A percentile compares a stretch with the other conserved stretches of the same genome.
Conservation (phyloP, 2,113 vertebrate genomes). For the Myanophis thanlyinensis region DNA sequence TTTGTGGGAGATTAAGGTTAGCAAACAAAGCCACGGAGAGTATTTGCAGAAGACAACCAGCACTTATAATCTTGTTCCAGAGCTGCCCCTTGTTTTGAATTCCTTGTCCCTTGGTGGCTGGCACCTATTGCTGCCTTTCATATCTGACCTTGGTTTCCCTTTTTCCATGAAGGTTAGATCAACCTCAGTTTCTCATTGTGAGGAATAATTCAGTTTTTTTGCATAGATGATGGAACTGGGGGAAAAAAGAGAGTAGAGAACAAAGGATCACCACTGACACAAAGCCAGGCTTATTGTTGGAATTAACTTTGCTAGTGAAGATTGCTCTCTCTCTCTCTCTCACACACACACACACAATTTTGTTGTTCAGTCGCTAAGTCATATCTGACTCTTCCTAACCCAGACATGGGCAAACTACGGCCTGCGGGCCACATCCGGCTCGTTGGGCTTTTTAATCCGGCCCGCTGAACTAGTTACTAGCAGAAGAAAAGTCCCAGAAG, state of each 20-base stretch:
- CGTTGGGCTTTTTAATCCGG: too few relatives aligned
- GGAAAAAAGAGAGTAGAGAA: not conserved
- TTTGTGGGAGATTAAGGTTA: not conserved
- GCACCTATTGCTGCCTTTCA: not conserved
- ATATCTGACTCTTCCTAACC: not conserved
- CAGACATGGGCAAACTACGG: too few relatives aligned
- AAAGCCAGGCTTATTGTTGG: not conserved
- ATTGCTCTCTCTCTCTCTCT: not conserved
- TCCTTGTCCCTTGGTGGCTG: not conserved
- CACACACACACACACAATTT: not conserved
- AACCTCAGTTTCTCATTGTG: not conserved
- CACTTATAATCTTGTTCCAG: not conserved
- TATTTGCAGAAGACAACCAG: not conserved
- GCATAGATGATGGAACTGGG: not conserved
- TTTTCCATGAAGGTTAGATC: not conserved
- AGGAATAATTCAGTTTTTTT: not conserved
- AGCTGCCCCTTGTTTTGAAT: not conserved
- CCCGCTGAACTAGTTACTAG: too few relatives aligned
- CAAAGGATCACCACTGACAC: not conserved
- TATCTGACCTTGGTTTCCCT: conserved; percentile 8
- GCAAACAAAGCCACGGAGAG: not conserved
- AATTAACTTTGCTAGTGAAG: not conserved
- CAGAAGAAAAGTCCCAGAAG: too few relatives aligned
- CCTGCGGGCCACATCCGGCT: too few relatives aligned
- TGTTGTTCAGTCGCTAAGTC: not conserved